These are phyloP conservation scores for Thalassophryne amazonica DNA, from an alignment of 2,797 vertebrate species.

Conservation along the genomic window DNA sequence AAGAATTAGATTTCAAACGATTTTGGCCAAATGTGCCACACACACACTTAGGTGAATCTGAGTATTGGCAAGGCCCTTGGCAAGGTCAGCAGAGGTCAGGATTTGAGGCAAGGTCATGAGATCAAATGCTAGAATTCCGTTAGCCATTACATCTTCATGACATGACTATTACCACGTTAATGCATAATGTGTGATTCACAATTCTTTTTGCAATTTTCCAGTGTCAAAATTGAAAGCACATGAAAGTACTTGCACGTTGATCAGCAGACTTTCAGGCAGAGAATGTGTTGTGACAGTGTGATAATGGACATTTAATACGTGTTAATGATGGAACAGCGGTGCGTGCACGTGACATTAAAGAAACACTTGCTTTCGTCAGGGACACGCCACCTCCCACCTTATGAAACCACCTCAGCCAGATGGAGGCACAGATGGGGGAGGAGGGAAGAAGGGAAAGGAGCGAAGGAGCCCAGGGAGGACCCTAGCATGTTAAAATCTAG, in stretches of 20 bases:
- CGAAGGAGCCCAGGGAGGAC: conserved; percentile 3
- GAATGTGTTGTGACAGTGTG: conserved; percentile 16
- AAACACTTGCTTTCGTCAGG: conserved; percentile 34
- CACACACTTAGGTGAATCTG: too few relatives aligned
- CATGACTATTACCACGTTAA: too few relatives aligned
- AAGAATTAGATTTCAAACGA: too few relatives aligned
- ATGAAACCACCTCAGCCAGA: conserved; percentile 11
- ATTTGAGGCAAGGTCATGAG: too few relatives aligned
- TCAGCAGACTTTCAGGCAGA: not conserved
- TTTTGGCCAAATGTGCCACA: too few relatives aligned
- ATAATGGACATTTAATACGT: conserved; percentile 40
- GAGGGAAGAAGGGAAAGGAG: not conserved
- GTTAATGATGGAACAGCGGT: conserved; percentile 37
- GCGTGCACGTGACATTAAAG: conserved; percentile 27
- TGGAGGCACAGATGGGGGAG: conserved; percentile 24
- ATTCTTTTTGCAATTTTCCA: too few relatives aligned
- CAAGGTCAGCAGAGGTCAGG: too few relatives aligned
- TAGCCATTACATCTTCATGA: too few relatives aligned
- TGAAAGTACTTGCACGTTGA: not conserved
- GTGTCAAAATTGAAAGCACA: too few relatives aligned
- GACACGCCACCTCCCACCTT: not conserved
- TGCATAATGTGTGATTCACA: too few relatives aligned
- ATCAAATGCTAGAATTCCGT: too few relatives aligned
- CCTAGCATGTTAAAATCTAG: conserved; percentile 16
- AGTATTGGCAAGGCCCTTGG: too few relatives aligned